These are phyloP conservation scores for Mohoua ochrocephala DNA, from an alignment of 2,113 vertebrate genomes.

Conservation along the genomic window DNA sequence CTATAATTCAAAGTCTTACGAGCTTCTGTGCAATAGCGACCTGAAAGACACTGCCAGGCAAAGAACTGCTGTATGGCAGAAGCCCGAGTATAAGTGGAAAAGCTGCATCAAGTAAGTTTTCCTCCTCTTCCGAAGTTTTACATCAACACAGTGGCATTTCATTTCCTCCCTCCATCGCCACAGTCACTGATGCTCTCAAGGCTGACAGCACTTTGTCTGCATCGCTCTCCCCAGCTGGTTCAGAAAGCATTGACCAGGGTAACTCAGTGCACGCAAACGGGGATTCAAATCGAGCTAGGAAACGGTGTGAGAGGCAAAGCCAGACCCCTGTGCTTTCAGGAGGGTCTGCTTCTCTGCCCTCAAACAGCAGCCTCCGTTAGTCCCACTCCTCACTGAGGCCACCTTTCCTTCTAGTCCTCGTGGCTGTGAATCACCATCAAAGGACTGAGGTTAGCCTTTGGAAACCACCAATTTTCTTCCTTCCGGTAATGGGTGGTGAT, in stretches of 20 bases:
- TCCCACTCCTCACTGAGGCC: not conserved
- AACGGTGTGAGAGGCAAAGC: not conserved
- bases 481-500: not conserved
- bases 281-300: not conserved
- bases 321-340: not conserved
- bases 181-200: not conserved
- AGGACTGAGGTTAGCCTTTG: not conserved
- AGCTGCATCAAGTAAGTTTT: not conserved
- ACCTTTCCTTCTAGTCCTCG: not conserved
- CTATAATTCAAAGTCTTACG: not conserved
- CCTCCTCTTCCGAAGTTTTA: not conserved
- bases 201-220: not conserved
- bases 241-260: not conserved
- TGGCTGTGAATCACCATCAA: not conserved
- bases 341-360: not conserved
- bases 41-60: not conserved
- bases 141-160: not conserved
- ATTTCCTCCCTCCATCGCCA: not conserved
- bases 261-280: fast-evolving
- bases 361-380: not conserved
- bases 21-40: not conserved
- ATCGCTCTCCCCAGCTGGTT: not conserved
- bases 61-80: not conserved
- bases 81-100: not conserved
- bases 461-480: not conserved